Evolutionary conservation across 2,797 vertebrate species (phyloP).

Genomic region (Sebastes matsubarae): DNA sequence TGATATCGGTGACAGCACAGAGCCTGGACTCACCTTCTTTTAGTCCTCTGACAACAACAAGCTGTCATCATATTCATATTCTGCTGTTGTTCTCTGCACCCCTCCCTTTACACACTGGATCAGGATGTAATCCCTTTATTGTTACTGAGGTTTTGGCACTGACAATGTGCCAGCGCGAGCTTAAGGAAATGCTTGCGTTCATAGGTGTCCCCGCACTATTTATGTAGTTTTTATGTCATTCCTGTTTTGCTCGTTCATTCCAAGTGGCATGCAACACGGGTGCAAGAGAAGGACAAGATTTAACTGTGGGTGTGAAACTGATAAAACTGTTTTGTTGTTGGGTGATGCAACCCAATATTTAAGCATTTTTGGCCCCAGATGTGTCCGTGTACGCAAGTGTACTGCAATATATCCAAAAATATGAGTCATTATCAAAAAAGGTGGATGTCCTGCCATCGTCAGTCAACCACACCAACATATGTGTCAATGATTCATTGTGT

Average conservation of each 20-base stretch:
- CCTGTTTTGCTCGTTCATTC: slow-evolving; percentile 9
- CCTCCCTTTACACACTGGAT: slow-evolving; percentile 64
- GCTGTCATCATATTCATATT: slow-evolving; percentile 69
- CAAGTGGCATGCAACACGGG: slow-evolving; percentile 10
- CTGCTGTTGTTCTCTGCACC: slow-evolving; percentile 51
- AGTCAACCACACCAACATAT: neutral
- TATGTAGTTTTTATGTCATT: slow-evolving; percentile 24
- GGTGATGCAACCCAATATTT: neutral
- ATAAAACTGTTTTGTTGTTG: slow-evolving; percentile 12
- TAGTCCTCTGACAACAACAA: slow-evolving; percentile 48
- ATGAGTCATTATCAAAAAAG: neutral
- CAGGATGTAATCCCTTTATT: slow-evolving; percentile 67
- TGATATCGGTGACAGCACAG: slow-evolving; percentile 34
- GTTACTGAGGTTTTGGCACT: slow-evolving; percentile 48
- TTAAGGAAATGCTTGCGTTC: slow-evolving; percentile 42
- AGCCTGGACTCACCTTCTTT: slow-evolving; percentile 39
- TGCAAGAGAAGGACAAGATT: slow-evolving; percentile 13
- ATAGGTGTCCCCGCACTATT: slow-evolving; percentile 15
- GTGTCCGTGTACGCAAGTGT: neutral
- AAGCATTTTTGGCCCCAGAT: neutral
- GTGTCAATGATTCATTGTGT: slow-evolving; percentile 13
- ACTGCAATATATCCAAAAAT: neutral
- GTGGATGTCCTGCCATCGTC: neutral
- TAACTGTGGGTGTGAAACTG: slow-evolving; percentile 1
- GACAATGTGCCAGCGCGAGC: slow-evolving; percentile 45